These are phyloP conservation scores for Macrosiphum euphorbiae DNA, from an alignment of 2,888 invertebrate species.

Conservation along the genomic window DNA sequence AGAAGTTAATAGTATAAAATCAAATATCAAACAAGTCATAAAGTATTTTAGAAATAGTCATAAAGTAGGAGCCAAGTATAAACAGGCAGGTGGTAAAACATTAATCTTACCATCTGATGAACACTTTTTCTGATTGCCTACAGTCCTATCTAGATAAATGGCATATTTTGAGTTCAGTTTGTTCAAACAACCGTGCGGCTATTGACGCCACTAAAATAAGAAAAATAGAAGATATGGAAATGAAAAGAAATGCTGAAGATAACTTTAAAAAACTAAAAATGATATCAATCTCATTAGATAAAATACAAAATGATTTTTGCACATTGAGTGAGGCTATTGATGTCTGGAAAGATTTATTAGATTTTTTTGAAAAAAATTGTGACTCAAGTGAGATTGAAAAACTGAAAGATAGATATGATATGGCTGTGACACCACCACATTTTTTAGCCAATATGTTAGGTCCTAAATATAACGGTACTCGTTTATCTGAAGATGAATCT, in stretches of 20 bases:
- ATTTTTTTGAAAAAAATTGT: background rate
- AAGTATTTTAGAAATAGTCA: slow-evolving; percentile 31
- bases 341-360: background rate
- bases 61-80: background rate
- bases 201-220: background rate
- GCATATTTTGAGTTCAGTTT: background rate
- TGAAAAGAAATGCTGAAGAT: slow-evolving; percentile 28
- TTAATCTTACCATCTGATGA: slow-evolving; percentile 26
- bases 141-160: background rate
- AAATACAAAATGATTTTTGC: slow-evolving; percentile 13
- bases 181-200: background rate
- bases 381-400: background rate
- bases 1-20: background rate
- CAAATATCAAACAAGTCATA: slow-evolving; percentile 23
- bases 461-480: background rate
- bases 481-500: background rate
- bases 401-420: background rate
- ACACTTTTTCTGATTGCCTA: slow-evolving; percentile 4
- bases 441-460: background rate
- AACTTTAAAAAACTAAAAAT: slow-evolving; percentile 4
- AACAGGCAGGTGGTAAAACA: background rate
- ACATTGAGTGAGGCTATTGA: background rate
- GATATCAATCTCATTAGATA: slow-evolving; percentile 10
- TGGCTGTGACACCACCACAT: background rate
- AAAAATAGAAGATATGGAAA: background rate